Evolutionary conservation across 2,113 vertebrate species (phyloP).

Genomic region (Burhinus bistriatus): DNA sequence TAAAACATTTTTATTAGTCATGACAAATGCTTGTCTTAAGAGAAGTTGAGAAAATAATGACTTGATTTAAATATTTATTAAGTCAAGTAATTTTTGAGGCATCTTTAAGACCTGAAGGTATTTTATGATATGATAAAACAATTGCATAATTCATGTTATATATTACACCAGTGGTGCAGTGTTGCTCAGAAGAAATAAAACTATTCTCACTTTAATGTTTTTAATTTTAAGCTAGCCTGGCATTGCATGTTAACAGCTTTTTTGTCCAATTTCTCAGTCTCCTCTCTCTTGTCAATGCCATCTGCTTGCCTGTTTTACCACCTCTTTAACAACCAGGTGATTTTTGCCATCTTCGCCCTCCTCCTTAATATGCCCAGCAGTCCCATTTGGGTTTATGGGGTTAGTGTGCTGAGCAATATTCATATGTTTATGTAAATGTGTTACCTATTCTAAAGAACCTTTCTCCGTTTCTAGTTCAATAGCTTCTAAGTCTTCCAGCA

Average conservation of each 20-base stretch:
- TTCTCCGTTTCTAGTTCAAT: background rate
- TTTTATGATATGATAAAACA: background rate
- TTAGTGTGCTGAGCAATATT: conserved; percentile 2
- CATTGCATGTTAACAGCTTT: background rate
- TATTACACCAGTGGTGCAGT: background rate
- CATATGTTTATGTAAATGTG: background rate
- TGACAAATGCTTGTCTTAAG: background rate
- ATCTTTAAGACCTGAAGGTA: background rate
- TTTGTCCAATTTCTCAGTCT: background rate
- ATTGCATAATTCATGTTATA: background rate
- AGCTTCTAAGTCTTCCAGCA: background rate
- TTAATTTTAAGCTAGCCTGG: background rate
- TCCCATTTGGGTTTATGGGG: background rate
- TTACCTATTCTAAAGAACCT: background rate
- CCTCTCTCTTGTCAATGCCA: background rate
- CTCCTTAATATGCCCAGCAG: background rate
- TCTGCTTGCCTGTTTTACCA: conserved; percentile 26
- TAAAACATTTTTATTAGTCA: conserved; percentile 15
- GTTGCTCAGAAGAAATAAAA: conserved; percentile 22
- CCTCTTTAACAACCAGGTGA: background rate
- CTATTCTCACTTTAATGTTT: background rate
- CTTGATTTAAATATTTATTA: conserved; percentile 8
- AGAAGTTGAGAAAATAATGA: background rate
- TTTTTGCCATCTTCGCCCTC: background rate
- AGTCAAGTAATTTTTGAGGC: conserved; percentile 7